Evolutionary conservation across 1,140 invertebrate genomes (phyloP), one percentile per base, ranked within the genome.

Genomic region (Babylonia areolata): DNA sequence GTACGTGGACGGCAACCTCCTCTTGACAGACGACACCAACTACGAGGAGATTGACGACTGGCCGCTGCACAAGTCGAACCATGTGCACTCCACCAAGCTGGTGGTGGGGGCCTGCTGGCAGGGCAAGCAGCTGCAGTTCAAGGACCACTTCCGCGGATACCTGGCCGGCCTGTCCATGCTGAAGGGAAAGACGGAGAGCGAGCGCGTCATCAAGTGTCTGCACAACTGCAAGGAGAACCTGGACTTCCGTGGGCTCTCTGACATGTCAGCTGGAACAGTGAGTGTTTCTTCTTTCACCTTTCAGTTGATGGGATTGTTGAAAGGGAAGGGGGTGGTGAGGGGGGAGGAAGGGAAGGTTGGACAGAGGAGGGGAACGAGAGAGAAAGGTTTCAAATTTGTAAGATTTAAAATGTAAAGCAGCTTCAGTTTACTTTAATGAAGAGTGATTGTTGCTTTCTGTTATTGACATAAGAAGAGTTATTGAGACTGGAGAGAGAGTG

Each of bases 31-130:
- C 90, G 96, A 97, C 92, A 96, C 97, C 88, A 98, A 98, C 91
- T 97, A 98, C 0, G 98, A 99, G 94, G 97, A 99, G 42, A 98
- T 99, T 92, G 99, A 99, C 94, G 99, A 99, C 94, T 99, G 99
- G 99, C 98, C 99, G n/a, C 95, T 99, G 23, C 99, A 99, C 94
- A 97, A 97, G 37, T 97, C 98, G 0, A 97, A 98, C 86, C 90
- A 91, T 77, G 91, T 94, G 33, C 90, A 92, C 86, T 90, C 88
- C 93, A 99, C 98, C 9, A 98, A 98, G 31, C 94, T 99, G 0
- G 97, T 97, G 0, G 97, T 99, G 33, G 99, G 99, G 17, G 98
- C 98, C 40, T 99, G 99, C 94, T 99, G 98, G 98, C 98, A 99
- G 95, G 98, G 98, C 96, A 69, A 58, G 33, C 17, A 40, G n/a